Evolutionary conservation across 2,888 invertebrate genomes (phyloP).

Genomic region (Melipona beecheii): DNA sequence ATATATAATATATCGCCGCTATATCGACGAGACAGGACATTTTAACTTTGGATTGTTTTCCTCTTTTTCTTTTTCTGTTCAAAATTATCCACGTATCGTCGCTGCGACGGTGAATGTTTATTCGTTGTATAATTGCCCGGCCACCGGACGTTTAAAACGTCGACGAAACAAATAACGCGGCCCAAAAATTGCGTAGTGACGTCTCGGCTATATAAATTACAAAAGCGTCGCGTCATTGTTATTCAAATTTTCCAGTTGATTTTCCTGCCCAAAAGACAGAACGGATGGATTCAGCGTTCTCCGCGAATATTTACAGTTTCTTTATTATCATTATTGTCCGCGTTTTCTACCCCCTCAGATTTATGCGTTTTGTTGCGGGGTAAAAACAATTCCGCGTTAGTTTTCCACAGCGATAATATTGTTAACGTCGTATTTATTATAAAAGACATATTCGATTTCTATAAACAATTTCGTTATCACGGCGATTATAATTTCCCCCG

Average conservation of each 20-base stretch:
- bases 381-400: background rate
- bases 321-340: constrained; percentile 29
- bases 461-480: background rate
- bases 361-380: background rate
- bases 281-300: constrained; percentile 33
- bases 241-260: constrained; percentile 55
- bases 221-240: constrained; percentile 52
- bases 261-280: constrained; percentile 10
- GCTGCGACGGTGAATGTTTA: constrained; percentile 10
- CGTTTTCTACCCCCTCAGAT: background rate
- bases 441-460: background rate
- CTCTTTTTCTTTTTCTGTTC: background rate
- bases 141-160: constrained; percentile 39
- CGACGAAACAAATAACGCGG: constrained; percentile 48
- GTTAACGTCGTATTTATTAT: background rate
- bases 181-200: constrained; percentile 25
- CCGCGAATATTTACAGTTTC: constrained; percentile 2
- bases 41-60: background rate
- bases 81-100: background rate
- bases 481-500: background rate
- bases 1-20: background rate
- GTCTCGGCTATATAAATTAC: constrained; percentile 45
- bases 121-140: constrained; percentile 41
- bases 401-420: background rate
- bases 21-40: too few species aligned